These are phyloP conservation scores for Sarcophaga peregrina DNA, from an alignment of 1,140 invertebrate species.

Conservation along the genomic window DNA sequence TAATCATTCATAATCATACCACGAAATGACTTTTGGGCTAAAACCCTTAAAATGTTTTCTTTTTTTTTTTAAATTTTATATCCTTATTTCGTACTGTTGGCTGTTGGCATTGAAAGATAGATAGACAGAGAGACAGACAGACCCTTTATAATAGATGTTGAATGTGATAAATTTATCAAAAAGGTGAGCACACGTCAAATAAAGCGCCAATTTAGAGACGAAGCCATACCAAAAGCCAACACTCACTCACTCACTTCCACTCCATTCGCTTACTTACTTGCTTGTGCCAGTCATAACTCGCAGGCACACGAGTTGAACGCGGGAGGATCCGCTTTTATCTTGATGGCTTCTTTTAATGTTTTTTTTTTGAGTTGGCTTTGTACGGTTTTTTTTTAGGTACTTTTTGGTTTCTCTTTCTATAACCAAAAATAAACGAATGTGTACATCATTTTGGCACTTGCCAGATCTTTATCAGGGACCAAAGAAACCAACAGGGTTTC, in stretches of 20 bases:
- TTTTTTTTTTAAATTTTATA: no score
- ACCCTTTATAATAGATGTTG: background rate
- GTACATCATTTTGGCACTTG: slow-evolving; percentile 47
- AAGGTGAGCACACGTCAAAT: slow-evolving; percentile 34
- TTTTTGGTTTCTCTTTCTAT: background rate
- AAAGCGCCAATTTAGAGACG: slow-evolving; percentile 34
- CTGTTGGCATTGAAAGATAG: no score
- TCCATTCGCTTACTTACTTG: background rate
- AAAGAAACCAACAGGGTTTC: slow-evolving; percentile 46
- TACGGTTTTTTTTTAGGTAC: background rate
- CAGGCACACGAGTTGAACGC: slow-evolving; percentile 24
- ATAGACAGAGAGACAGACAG: no score
- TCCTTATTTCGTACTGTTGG: no score
- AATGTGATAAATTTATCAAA: slow-evolving; percentile 41
- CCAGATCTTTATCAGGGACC: slow-evolving; percentile 47
- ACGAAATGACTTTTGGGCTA: background rate
- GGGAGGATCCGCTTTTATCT: slow-evolving; percentile 39
- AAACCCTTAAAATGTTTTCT: slow-evolving; percentile 17
- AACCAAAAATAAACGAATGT: slow-evolving; percentile 11
- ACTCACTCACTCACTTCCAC: background rate
- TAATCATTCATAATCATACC: slow-evolving; percentile 22
- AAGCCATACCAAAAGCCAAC: background rate
- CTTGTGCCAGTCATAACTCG: no score
- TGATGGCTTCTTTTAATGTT: slow-evolving; percentile 36
- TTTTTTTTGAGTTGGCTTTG: background rate